phyloP scores from a whole-genome alignment of 2,113 vertebrate species.

The Cyphomyrus plagiostoma region DNA sequence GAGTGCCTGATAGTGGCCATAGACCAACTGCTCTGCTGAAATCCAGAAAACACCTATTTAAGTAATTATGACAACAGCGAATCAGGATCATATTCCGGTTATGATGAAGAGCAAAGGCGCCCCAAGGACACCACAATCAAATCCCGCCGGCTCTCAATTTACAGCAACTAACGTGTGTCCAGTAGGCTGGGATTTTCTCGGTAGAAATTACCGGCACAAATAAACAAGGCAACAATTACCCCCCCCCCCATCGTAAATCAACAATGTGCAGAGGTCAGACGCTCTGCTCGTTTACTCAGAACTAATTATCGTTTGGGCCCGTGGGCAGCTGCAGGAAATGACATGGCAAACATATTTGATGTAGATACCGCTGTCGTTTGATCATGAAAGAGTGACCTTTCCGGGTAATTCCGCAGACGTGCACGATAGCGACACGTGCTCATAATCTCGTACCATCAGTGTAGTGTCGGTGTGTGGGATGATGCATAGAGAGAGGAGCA shows the following conservation, averaged over 20 bases:
- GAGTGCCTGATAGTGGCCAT: background rate
- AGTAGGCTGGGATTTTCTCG: constrained; percentile 51
- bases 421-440: background rate
- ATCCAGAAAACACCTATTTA: background rate
- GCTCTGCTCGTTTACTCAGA: constrained; percentile 46
- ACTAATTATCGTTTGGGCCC: constrained; percentile 49
- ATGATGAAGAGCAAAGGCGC: constrained; percentile 51
- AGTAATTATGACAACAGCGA: background rate
- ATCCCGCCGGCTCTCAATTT: constrained; percentile 38
- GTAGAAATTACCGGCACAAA: constrained; percentile 56
- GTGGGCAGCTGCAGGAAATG: constrained; percentile 55
- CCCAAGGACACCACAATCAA: constrained; percentile 47
- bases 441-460: background rate
- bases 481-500: background rate
- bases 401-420: constrained; percentile 16
- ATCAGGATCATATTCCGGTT: constrained; percentile 12
- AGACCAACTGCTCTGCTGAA: background rate
- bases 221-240: constrained; percentile 54
- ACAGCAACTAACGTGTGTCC: constrained; percentile 45
- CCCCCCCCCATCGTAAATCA: constrained; percentile 46
- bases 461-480: background rate
- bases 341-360: constrained; percentile 42
- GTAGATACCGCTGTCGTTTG: constrained; percentile 42
- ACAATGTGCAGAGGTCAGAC: constrained; percentile 42
- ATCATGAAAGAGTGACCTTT: constrained; percentile 40